Percentiles rank a stretch among this genome's conserved stretches.
Evolutionary conservation across 1,140 invertebrate species (phyloP).

Genomic region (Drosophila nigromelanica): DNA sequence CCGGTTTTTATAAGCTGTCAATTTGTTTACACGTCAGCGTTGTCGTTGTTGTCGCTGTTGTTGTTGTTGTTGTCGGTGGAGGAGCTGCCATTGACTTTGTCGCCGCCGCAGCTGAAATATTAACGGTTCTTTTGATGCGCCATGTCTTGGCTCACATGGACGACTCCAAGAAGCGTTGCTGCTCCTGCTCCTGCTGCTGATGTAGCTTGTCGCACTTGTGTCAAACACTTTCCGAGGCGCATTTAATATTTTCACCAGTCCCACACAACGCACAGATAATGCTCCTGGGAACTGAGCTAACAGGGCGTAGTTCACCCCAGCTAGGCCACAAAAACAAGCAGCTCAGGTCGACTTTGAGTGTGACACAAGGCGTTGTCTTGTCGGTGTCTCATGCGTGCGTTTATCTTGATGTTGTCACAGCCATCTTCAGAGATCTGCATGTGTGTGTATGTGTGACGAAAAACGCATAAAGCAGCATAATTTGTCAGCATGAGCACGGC

Average conservation of each 20-base stretch:
- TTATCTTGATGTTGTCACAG: conserved; percentile 53
- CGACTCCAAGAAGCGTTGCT: not conserved
- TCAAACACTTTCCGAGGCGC: conserved; percentile 50
- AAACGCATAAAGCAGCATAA: conserved; percentile 80
- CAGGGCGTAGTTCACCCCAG: conserved; percentile 4
- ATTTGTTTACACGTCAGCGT: conserved; percentile 68
- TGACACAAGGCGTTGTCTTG: conserved; percentile 33
- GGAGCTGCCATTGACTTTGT: conserved; percentile 54
- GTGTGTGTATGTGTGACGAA: conserved; percentile 50
- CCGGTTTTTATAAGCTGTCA: conserved; percentile 81
- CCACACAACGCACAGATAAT: conserved; percentile 56
- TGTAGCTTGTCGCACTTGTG: conserved; percentile 48
- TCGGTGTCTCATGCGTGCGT: conserved; percentile 60
- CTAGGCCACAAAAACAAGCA: conserved; percentile 68
- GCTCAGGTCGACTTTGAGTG: conserved; percentile 39
- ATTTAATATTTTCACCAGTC: conserved; percentile 69
- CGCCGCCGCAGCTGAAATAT: conserved; percentile 71
- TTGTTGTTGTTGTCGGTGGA: conserved; percentile 6
- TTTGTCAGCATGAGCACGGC: conserved; percentile 75
- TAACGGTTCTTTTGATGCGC: conserved; percentile 60
- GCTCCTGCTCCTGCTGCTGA: conserved; percentile 6
- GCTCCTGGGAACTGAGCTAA: conserved; percentile 60
- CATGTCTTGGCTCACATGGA: conserved; percentile 39
- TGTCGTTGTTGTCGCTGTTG: conserved; percentile 3
- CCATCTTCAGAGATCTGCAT: not conserved